A percentile compares a stretch with the other conserved stretches of the same genome.
These are phyloP conservation scores for Eciton burchellii DNA, from an alignment of 1,140 invertebrate genomes.

Conservation along the genomic window DNA sequence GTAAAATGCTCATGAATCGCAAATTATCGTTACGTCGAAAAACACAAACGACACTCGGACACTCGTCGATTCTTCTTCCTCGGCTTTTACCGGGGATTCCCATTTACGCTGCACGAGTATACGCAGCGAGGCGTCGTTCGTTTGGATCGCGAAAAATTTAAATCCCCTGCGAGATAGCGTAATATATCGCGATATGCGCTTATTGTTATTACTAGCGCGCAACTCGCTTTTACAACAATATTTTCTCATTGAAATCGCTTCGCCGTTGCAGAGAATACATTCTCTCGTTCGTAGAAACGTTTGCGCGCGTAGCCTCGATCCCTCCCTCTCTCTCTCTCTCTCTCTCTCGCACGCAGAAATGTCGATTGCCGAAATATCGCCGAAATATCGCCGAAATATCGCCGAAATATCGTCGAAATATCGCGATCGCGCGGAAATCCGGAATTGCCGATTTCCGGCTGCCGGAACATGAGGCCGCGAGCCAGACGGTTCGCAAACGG, in stretches of 20 bases:
- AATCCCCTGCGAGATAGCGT: too few relatives aligned
- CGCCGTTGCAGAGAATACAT: conserved; percentile 56
- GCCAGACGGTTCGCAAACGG: too few relatives aligned
- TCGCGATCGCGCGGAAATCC: too few relatives aligned
- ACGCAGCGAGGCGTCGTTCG: conserved; percentile 29
- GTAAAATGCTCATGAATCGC: too few relatives aligned
- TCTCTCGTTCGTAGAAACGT: conserved; percentile 53
- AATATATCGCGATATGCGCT: conserved; percentile 27
- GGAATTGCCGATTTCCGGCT: too few relatives aligned
- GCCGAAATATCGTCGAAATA: too few relatives aligned
- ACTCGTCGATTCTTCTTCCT: not conserved
- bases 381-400: too few relatives aligned
- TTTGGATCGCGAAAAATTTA: conserved; percentile 49
- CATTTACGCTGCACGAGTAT: not conserved
- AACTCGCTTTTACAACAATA: conserved; percentile 48
- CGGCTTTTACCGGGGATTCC: not conserved
- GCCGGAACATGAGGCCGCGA: too few relatives aligned
- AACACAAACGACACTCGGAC: too few relatives aligned
- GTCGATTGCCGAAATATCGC: too few relatives aligned
- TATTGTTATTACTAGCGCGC: conserved; percentile 41
- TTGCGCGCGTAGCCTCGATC: conserved; percentile 48
- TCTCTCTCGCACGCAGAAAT: conserved; percentile 54
- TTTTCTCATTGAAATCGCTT: conserved; percentile 56
- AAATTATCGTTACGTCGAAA: too few relatives aligned
- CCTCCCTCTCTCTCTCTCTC: too few relatives aligned